Evolutionary conservation across 1,140 invertebrate genomes (phyloP), one percentile per base, ranked within the genome.

Genomic region (Aphelinus atriplicis): DNA sequence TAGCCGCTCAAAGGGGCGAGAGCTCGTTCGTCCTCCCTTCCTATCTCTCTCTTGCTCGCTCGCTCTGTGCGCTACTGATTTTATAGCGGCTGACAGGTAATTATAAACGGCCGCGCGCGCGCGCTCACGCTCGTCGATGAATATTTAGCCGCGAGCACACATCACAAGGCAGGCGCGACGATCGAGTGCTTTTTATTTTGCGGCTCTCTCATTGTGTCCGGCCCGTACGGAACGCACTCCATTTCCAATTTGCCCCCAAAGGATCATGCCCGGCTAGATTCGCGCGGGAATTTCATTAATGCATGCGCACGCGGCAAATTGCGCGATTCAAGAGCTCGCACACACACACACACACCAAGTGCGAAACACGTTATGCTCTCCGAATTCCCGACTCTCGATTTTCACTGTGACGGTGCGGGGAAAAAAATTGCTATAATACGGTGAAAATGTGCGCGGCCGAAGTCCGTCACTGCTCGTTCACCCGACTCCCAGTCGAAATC

Each of bases 31-130:
- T 60, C 7, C 57, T 10, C 26, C 7, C 5, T 7, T n/a, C 26
- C 51, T 53, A 4, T 53, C 9, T 53, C 51, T 53, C 51, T 4
- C 51, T 26, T 53, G 51, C 51, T 53, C 4, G 4, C 51, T 6
- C 51, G 51, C 51, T 53, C 9, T 9, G 51, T 53, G 4, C 9
- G 51, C 51, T 4, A 83, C 83, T 85, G 84, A 87, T 85, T 86
- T 87, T 85, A 86, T 84, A 81, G 60, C 82, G 79, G 81, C 78
- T 84, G 85, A 85, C 85, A 86, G 85, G 84, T 84, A 86, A 87
- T 87, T 85, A 85, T 78, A 80, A 77, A 68, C 77, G 80, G 78
- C 79, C 80, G 68, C 47, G 75, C 69, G 48, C 67, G 65, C 70
- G 60, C 74, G 76, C 75, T 77, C 68, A 65, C 79, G 77, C 81